phyloP scores from a whole-genome alignment of 1,140 invertebrate genomes.

The Pemphigus obesinymphae region DNA sequence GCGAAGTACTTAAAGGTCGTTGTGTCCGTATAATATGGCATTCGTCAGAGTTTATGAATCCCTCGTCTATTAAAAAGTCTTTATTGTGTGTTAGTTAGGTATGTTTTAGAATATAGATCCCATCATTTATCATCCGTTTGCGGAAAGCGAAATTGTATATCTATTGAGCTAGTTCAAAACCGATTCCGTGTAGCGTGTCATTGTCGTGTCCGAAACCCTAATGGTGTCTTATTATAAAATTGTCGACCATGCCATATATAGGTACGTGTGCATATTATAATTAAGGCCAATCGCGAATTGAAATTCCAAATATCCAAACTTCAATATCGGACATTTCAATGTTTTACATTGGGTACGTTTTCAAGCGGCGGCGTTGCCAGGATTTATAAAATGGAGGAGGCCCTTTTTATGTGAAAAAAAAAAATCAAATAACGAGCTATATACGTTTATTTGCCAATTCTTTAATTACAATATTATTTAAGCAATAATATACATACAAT shows the following conservation, averaged over 20 bases:
- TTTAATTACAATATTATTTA: too few species aligned
- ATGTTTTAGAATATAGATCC: slow-evolving; percentile 22
- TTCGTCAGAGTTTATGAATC: slow-evolving; percentile 21
- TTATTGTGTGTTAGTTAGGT: slow-evolving; percentile 32
- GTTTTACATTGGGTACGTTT: neutral
- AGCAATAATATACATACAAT: too few species aligned
- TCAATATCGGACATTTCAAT: neutral
- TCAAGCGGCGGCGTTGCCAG: too few species aligned
- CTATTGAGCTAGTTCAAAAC: slow-evolving; percentile 18
- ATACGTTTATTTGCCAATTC: too few species aligned
- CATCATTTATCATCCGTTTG: slow-evolving; percentile 39
- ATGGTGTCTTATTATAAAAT: slow-evolving; percentile 8
- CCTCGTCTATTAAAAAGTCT: slow-evolving; percentile 24
- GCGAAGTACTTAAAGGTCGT: slow-evolving; percentile 17
- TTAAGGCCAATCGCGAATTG: slow-evolving; percentile 2
- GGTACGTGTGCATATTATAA: too few species aligned
- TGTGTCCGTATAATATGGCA: neutral
- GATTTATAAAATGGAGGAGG: too few species aligned
- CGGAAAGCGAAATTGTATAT: slow-evolving; percentile 22
- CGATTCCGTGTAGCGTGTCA: slow-evolving; percentile 7
- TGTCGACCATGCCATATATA: neutral
- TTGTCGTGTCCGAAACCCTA: neutral
- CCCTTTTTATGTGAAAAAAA: too few species aligned
- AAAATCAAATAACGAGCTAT: too few species aligned
- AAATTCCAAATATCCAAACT: neutral